Base-by-base conservation (phyloP, 2,797 vertebrate species). In the Brotogeris chrysoptera region DNA sequence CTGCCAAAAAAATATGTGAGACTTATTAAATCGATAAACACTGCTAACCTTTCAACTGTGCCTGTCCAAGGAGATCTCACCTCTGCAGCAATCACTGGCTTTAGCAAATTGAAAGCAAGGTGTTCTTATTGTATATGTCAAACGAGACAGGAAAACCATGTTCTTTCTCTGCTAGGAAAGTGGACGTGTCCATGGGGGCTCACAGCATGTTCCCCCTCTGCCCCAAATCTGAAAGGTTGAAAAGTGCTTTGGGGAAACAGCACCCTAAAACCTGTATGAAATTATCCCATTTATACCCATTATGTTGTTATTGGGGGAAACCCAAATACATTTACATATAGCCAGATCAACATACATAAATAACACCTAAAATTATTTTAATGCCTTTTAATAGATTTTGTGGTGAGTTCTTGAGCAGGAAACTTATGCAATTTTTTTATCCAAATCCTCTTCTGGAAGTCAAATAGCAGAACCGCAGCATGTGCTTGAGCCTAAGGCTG, bases 21-120 rank as follows among this genome's bases (percentile, higher is more conserved):
- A 97, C 96, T 94, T 91, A 96, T 95, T 96, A 96, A 96, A 97
- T 97, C 97, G 93, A 97, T 95, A 97, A 90, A 96, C 88, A 92
- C 69, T 52, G 79, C 94, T 94, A 93, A 93, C 91, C 96, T 96
- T 97, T 96, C 93, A 60, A 71, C 76, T 88, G 69, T 65, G 87
- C 88, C 86, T n/a, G 8, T 95, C 88, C 69, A 90, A 96, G 79
- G 95, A 96, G 77, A 91, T 69, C 49, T 86, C 80, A 46, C 70
- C 1, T 7, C 87, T 60, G 73, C 88, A 81, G 63, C 63, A 53
- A 92, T 43, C 17, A 20, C 78, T 57, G n/a, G 79, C 74, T 88
- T 76, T 68, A 81, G 63, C 21, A 70, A 23, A 63, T 78, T 77
- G 92, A 88, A 83, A 95, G 80, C 24, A 38, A 66, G 82, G 52